Evolutionary conservation across 2,888 invertebrate genomes (phyloP).

Genomic region (Stegana nigrithorax): DNA sequence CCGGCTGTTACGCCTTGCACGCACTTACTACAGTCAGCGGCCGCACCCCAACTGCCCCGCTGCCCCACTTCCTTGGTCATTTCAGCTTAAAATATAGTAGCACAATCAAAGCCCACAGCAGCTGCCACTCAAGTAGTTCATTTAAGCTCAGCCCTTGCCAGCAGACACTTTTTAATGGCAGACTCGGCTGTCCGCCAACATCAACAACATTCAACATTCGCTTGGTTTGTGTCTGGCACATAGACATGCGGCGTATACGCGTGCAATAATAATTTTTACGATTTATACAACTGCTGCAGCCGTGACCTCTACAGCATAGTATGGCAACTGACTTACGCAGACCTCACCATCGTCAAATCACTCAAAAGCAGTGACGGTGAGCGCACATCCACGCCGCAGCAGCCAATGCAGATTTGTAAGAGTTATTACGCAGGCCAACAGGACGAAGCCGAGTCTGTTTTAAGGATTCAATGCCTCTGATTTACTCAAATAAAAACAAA

Average conservation of each 20-base stretch:
- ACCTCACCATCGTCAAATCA: too few relatives aligned
- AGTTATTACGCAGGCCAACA: too few relatives aligned
- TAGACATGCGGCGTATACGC: background rate
- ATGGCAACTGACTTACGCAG: too few relatives aligned
- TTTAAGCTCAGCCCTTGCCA: too few relatives aligned
- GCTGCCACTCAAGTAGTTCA: conserved; percentile 1
- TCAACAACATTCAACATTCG: conserved; percentile 5
- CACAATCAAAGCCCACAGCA: background rate
- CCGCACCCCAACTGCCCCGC: background rate
- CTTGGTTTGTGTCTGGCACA: background rate
- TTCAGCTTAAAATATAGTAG: too few relatives aligned
- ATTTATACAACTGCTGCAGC: background rate
- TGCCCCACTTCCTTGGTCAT: background rate
- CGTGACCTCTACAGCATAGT: background rate
- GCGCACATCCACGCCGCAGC: too few relatives aligned
- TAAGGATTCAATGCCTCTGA: too few relatives aligned
- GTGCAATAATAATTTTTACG: conserved; percentile 3
- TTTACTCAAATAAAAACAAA: too few relatives aligned
- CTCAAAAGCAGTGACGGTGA: too few relatives aligned
- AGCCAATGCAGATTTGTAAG: too few relatives aligned
- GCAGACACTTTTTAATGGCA: too few relatives aligned
- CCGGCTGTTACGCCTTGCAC: conserved; percentile 42
- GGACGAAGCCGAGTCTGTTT: too few relatives aligned
- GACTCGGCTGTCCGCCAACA: conserved; percentile 5
- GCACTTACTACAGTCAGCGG: conserved; percentile 9